phyloP scores from a whole-genome alignment of 2,888 invertebrate genomes.

The Orthosia gracilis region DNA sequence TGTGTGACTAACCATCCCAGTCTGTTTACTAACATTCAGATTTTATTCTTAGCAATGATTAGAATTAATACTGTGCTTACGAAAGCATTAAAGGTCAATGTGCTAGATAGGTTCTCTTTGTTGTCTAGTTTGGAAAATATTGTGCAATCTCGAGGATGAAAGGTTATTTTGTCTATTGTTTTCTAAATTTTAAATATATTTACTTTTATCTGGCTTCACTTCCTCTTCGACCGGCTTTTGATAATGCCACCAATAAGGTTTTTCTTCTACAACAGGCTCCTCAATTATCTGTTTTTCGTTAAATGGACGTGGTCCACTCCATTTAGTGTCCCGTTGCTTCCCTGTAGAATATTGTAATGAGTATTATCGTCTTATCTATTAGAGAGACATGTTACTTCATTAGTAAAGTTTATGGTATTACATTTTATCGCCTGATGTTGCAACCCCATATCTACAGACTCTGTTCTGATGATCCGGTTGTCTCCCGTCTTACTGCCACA shows the following conservation, averaged over 20 bases:
- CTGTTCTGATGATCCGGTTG: constrained; percentile 25
- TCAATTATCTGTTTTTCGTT: constrained; percentile 4
- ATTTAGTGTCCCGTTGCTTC: constrained; percentile 25
- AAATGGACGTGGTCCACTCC: constrained; percentile 35
- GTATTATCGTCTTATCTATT: background rate
- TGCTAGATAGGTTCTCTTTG: too few species aligned
- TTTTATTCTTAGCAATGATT: background rate
- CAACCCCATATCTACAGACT: constrained; percentile 17
- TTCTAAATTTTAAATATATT: background rate
- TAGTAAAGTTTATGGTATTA: constrained; percentile 21
- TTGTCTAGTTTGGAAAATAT: too few species aligned
- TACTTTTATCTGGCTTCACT: constrained; percentile 35
- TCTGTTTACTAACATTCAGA: background rate
- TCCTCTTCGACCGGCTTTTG: constrained; percentile 1
- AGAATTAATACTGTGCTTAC: too few species aligned
- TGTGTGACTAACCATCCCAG: background rate
- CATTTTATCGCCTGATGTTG: constrained; percentile 30
- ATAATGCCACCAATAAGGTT: too few species aligned
- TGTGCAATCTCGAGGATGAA: too few species aligned
- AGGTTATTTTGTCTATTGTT: too few species aligned
- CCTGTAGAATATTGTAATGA: constrained; percentile 14
- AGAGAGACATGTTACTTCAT: constrained; percentile 2
- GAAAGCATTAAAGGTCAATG: too few species aligned
- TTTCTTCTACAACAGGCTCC: background rate
- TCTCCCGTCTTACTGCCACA: constrained; percentile 38